Percentiles rank a stretch among this genome's conserved stretches.
These are phyloP conservation scores for Caenorhabditis japonica DNA, from an alignment of 2,888 invertebrate genomes.

Conservation along the genomic window DNA sequence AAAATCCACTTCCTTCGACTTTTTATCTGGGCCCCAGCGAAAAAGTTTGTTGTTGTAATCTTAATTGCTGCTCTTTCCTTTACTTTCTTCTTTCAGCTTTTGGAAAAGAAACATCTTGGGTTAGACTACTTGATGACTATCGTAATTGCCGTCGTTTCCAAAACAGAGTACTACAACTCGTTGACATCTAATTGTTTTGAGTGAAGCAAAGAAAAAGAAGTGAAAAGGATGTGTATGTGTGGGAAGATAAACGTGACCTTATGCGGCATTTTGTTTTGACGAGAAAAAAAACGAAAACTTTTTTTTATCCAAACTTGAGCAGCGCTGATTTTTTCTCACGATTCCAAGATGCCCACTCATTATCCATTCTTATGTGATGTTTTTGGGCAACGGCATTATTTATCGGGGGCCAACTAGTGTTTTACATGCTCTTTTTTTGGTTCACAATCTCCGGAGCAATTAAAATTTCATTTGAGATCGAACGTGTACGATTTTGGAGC, in stretches of 20 bases:
- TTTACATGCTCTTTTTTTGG: constrained; percentile 20
- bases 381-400: constrained; percentile 4
- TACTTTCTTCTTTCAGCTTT: constrained; percentile 4
- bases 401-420: constrained; percentile 2
- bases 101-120: constrained; percentile 35
- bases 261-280: constrained; percentile 10
- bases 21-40: too few relatives aligned
- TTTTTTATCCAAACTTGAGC: constrained; percentile 3
- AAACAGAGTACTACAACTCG: constrained; percentile 28
- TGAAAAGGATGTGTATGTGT: not conserved
- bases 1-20: too few relatives aligned
- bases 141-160: constrained; percentile 42
- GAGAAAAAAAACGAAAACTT: constrained; percentile 7
- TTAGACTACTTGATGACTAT: constrained; percentile 44
- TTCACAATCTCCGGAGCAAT: constrained; percentile 21
- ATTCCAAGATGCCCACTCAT: constrained; percentile 30
- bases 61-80: too few relatives aligned
- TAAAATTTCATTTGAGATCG: constrained; percentile 21
- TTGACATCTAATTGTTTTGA: constrained; percentile 41
- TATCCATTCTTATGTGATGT: constrained; percentile 29
- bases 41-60: too few relatives aligned
- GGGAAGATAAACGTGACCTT: constrained; percentile 9
- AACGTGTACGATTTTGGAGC: constrained; percentile 23
- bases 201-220: constrained; percentile 15
- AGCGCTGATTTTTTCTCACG: constrained; percentile 44